phyloP scores from a whole-genome alignment of 2,113 vertebrate genomes.

The Protobothrops flavoviridis region DNA sequence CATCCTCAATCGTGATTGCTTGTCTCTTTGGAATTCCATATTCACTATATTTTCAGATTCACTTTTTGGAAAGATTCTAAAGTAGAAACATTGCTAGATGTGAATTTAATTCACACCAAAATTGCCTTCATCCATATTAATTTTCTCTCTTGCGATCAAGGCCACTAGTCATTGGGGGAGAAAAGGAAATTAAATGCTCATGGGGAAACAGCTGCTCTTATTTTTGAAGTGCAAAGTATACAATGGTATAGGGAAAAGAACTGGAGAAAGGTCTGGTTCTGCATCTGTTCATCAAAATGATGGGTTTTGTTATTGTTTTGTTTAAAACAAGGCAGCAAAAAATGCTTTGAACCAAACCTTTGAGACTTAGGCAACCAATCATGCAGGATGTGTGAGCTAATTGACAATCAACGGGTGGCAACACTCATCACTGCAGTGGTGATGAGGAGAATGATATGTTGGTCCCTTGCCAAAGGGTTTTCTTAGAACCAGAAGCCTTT shows the following conservation, averaged over 20 bases:
- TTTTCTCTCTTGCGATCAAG: neutral
- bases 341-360: neutral
- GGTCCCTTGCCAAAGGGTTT: neutral
- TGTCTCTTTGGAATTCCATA: conserved; percentile 23
- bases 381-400: neutral
- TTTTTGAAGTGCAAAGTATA: neutral
- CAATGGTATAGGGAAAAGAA: neutral
- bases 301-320: neutral
- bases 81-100: neutral
- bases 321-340: neutral
- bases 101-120: conserved; percentile 30
- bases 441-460: neutral
- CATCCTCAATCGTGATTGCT: conserved; percentile 9
- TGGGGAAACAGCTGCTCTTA: neutral
- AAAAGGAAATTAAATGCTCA: neutral
- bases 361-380: neutral
- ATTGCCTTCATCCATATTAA: neutral
- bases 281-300: neutral
- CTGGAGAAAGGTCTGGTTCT: neutral
- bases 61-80: conserved; percentile 2
- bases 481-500: neutral
- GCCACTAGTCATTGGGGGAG: neutral
- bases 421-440: neutral
- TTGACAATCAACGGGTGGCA: neutral
- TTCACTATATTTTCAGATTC: conserved; percentile 31